A percentile compares a stretch with the other conserved stretches of the same genome.
Evolutionary conservation across 2,797 vertebrate species (phyloP).

Genomic region (Benthosema pterotum): DNA sequence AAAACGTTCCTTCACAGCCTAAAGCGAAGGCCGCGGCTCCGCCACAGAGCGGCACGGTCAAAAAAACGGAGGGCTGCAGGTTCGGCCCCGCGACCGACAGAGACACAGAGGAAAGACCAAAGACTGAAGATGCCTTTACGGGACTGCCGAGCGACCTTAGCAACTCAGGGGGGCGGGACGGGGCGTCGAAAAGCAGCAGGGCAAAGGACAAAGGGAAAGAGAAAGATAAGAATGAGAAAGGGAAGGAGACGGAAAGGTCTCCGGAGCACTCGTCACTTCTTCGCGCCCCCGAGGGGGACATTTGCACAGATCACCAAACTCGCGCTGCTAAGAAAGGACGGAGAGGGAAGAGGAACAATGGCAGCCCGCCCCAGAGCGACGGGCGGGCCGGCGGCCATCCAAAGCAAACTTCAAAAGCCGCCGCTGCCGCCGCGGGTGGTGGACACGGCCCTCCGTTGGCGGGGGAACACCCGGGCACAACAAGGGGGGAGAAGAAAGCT

Average conservation of each 20-base stretch:
- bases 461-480: constrained; percentile 14
- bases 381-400: constrained; percentile 50
- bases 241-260: constrained; percentile 21
- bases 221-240: constrained; percentile 31
- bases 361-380: constrained; percentile 36
- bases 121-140: constrained; percentile 59
- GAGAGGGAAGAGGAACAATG: constrained; percentile 65
- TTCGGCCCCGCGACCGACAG: constrained; percentile 39
- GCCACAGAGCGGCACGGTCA: constrained; percentile 42
- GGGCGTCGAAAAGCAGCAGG: constrained; percentile 27
- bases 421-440: no score
- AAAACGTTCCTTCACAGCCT: constrained; percentile 17
- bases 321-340: constrained; percentile 59
- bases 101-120: constrained; percentile 64
- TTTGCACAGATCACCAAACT: constrained; percentile 65
- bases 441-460: constrained; percentile 19
- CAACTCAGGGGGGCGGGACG: constrained; percentile 58
- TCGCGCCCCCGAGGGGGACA: constrained; percentile 28
- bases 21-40: constrained; percentile 20
- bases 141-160: constrained; percentile 51
- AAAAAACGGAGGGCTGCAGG: constrained; percentile 45
- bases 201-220: neutral
- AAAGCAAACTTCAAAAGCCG: no score
- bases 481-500: constrained; percentile 34
- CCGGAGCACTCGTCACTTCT: constrained; percentile 43